Evolutionary conservation across 2,797 vertebrate genomes (phyloP).

Genomic region (Myotis planiceps): DNA sequence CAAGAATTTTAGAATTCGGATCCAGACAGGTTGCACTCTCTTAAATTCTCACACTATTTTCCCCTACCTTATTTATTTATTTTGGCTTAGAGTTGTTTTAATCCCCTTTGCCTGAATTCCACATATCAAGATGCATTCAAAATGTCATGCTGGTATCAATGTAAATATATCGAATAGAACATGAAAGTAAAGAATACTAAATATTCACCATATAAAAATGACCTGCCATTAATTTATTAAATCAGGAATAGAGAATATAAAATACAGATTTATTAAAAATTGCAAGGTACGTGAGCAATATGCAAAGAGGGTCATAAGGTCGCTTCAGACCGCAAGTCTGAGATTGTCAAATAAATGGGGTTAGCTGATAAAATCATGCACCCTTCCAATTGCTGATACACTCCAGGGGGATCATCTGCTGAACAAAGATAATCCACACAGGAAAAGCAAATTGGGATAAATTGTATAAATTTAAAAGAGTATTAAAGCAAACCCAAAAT

Average conservation of each 20-base stretch:
- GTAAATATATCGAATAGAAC: background rate
- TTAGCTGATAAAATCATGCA: background rate
- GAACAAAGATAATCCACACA: background rate
- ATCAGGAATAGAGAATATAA: background rate
- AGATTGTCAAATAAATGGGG: background rate
- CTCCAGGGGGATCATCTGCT: background rate
- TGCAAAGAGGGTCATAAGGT: background rate
- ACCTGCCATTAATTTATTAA: background rate
- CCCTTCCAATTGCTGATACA: background rate
- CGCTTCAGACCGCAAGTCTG: background rate
- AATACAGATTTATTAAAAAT: background rate
- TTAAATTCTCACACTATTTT: background rate
- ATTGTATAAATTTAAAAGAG: background rate
- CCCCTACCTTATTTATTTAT: background rate
- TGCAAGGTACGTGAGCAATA: background rate
- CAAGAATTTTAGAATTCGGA: background rate
- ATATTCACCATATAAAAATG: background rate
- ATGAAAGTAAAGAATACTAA: background rate
- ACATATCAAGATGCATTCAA: background rate
- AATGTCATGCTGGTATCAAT: background rate
- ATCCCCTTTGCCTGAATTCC: background rate
- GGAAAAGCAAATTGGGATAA: background rate
- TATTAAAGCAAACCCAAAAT: constrained; percentile 6
- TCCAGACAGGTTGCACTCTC: background rate
- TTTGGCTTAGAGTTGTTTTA: background rate